A percentile compares a stretch with the other conserved stretches of the same genome.
These are phyloP conservation scores for Montipora sp. DNA, from an alignment of 64 coral and sea anemone genomes.

Conservation along the genomic window DNA sequence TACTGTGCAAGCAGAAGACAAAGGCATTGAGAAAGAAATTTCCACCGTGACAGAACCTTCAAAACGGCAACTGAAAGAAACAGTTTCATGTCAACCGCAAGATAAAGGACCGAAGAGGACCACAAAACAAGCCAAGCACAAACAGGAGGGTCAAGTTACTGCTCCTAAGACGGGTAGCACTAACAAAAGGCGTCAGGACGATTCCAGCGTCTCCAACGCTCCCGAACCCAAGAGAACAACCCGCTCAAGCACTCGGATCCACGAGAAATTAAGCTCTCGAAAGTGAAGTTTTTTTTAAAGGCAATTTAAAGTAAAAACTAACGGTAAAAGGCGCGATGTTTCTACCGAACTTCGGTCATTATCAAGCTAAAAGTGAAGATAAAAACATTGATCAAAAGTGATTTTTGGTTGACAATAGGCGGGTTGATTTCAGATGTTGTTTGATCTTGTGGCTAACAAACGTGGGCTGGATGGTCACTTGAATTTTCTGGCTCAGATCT, in stretches of 20 bases:
- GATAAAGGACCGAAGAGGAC: neutral
- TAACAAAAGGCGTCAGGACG: neutral
- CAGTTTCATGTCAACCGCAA: neutral
- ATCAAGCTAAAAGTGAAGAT: too few relatives aligned
- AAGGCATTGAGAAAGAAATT: neutral
- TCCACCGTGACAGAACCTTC: neutral
- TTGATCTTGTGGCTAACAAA: too few relatives aligned
- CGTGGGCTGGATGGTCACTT: too few relatives aligned
- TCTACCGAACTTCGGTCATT: neutral
- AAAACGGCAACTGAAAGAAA: neutral
- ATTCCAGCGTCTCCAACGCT: neutral
- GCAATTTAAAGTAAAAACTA: too few relatives aligned
- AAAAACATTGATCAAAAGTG: too few relatives aligned
- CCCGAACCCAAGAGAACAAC: neutral
- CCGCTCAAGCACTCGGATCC: neutral
- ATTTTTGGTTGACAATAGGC: too few relatives aligned
- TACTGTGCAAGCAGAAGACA: neutral
- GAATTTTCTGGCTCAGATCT: too few relatives aligned
- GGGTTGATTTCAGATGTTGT: too few relatives aligned
- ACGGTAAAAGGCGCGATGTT: too few relatives aligned
- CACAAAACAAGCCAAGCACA: neutral
- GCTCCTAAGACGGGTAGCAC: conserved; percentile 18
- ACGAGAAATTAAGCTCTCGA: neutral
- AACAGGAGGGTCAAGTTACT: neutral
- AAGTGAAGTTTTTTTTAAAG: neutral